Conservation (phyloP, 2,888 invertebrate species). For the Mimachlamys varia region DNA sequence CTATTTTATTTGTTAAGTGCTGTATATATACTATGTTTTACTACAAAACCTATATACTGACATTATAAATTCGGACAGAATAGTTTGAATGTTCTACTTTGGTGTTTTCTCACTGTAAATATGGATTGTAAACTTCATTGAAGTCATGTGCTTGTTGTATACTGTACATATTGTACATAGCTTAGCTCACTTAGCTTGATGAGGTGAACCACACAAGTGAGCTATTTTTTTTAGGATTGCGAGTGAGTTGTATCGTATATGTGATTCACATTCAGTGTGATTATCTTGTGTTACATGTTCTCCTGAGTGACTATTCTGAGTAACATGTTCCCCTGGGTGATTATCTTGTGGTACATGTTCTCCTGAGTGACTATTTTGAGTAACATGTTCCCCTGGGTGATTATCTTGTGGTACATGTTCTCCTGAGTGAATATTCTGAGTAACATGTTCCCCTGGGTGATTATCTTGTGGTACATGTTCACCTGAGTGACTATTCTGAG, state of each 20-base stretch:
- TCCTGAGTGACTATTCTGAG: neutral
- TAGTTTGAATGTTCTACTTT: neutral
- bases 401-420: neutral
- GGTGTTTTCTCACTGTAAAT: neutral
- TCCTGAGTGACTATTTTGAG: neutral
- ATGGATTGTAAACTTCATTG: neutral
- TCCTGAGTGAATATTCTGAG: neutral
- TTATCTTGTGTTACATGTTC: neutral
- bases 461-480: neutral
- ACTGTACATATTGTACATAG: constrained; percentile 18
- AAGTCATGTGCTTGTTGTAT: constrained; percentile 20
- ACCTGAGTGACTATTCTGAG: neutral
- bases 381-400: neutral
- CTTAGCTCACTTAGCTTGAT: neutral
- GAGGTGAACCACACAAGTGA: neutral
- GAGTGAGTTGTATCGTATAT: neutral
- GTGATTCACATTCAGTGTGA: neutral
- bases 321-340: neutral
- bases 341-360: constrained; percentile 1
- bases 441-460: neutral
- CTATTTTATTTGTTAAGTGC: too few species aligned
- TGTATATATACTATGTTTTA: neutral
- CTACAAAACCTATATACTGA: neutral
- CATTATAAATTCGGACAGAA: neutral
- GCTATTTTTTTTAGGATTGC: neutral